Percentiles rank a stretch among this genome's conserved stretches.
Evolutionary conservation across 2,797 vertebrate species (phyloP).

Genomic region (Xenops minutus): DNA sequence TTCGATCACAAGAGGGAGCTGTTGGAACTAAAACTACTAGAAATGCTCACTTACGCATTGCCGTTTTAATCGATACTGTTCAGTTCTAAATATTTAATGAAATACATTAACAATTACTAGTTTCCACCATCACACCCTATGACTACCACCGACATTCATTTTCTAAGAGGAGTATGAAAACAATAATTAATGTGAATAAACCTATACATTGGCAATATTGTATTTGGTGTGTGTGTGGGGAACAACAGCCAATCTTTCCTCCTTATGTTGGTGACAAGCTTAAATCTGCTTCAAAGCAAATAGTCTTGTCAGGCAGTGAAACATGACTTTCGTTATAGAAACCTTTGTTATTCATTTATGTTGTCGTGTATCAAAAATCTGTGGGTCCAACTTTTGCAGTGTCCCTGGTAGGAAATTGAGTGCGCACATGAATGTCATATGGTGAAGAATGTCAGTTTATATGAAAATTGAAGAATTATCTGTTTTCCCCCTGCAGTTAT

Average conservation of each 20-base stretch:
- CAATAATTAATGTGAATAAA: conserved; percentile 72
- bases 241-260: conserved; percentile 51
- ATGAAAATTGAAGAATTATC: conserved; percentile 66
- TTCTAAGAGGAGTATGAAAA: conserved; percentile 66
- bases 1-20: conserved; percentile 76
- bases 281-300: conserved; percentile 64
- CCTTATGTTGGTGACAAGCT: conserved; percentile 43
- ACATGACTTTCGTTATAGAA: conserved; percentile 48
- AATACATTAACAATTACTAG: conserved; percentile 76
- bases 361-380: conserved; percentile 12
- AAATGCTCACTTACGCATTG: neutral
- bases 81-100: conserved; percentile 72
- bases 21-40: conserved; percentile 71
- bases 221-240: conserved; percentile 6
- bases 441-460: conserved; percentile 52
- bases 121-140: conserved; percentile 56
- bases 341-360: conserved; percentile 4
- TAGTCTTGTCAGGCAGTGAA: conserved; percentile 48
- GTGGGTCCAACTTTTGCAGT: conserved; percentile 32
- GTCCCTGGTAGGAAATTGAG: conserved; percentile 9
- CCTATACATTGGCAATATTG: conserved; percentile 52
- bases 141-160: conserved; percentile 63
- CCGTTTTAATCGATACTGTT: conserved; percentile 54
- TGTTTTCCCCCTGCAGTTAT: conserved; percentile 60
- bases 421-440: neutral